A percentile compares a stretch with the other conserved stretches of the same genome.
Conservation (phyloP, 2,797 vertebrate genomes). For the Catamblyrhynchus diadema region DNA sequence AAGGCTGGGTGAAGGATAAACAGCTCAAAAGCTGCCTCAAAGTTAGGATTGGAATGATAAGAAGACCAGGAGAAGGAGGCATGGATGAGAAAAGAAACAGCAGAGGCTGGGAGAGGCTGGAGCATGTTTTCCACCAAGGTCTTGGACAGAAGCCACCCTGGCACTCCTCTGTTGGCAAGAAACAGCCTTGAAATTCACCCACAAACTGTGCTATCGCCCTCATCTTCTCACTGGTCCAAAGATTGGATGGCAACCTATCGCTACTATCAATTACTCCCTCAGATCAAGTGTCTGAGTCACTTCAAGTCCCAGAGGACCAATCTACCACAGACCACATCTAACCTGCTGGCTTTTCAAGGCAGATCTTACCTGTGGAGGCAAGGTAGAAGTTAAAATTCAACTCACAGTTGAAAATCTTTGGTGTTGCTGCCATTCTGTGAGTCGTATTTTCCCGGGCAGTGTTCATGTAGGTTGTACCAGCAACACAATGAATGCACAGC, state of each 20-base stretch:
- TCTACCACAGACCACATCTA: neutral
- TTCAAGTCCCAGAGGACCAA: neutral
- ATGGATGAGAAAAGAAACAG: neutral
- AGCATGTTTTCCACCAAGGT: neutral
- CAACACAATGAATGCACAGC: accelerated
- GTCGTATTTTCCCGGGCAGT: accelerated
- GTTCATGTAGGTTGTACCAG: neutral
- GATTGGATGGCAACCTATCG: neutral
- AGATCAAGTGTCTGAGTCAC: slow-evolving; percentile 17
- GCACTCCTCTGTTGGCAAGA: neutral
- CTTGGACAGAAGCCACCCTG: neutral
- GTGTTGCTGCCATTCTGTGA: neutral
- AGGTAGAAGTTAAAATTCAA: neutral
- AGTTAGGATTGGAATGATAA: neutral
- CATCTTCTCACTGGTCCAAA: neutral
- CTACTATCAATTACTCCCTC: neutral
- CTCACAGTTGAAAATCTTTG: neutral
- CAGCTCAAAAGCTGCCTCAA: neutral
- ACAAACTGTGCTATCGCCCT: neutral
- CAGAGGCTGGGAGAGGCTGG: neutral
- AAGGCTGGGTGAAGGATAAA: neutral
- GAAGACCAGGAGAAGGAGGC: neutral
- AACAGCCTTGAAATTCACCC: neutral
- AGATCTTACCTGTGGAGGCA: neutral
- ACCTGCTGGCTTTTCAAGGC: neutral